Base-by-base conservation (phyloP, 1,140 invertebrate genomes). In the Aphidius gifuensis region DNA sequence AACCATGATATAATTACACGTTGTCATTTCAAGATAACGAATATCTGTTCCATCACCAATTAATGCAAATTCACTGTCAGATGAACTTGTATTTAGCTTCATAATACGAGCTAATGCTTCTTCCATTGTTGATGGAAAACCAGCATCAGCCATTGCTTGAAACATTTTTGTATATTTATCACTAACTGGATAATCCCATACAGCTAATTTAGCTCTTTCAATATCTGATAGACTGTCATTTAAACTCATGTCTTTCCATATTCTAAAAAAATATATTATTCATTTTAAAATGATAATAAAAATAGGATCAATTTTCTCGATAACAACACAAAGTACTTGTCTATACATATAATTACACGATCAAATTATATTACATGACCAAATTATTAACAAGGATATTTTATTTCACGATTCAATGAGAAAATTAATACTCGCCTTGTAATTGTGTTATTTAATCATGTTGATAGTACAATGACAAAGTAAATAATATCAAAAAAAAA, bases 141-240 rank as follows among this genome's bases (percentile, higher is more conserved):
- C 85, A 0, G 93, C 90, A 67, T 96, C 93, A 70, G 92, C 88
- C 95, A 99, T 99, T 1, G 93, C 93, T 75, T 96, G 91, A 90
- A 95, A 97, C 87, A 99, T 97, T 78, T 98, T 98, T 1, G 94
- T 98, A 77, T 96, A 99, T 71, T 97, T 98, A 77, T 99, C 96
- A 69, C 93, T 96, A 0, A 98, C 94, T 0, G 97, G 97, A 79
- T 98, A 99, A 77, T 99, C 96, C 96, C 96, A 99, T 0, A 99
- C 96, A 0, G 96, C 96, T 9, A 98, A 76, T 76, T 97, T 94
- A 0, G 95, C 92, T 54, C 95, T 81, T 73, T 98, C 94, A 0
- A 94, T 85, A 46, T 94, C 91, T 9, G 86, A 88, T 16, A 98
- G 77, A 60, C 90, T 94, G 75, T 98, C 96, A 71, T 98, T 96